A percentile compares a stretch with the other conserved stretches of the same genome.
phyloP scores from a whole-genome alignment of 2,888 invertebrate genomes.

The Mylabris sibirica region DNA sequence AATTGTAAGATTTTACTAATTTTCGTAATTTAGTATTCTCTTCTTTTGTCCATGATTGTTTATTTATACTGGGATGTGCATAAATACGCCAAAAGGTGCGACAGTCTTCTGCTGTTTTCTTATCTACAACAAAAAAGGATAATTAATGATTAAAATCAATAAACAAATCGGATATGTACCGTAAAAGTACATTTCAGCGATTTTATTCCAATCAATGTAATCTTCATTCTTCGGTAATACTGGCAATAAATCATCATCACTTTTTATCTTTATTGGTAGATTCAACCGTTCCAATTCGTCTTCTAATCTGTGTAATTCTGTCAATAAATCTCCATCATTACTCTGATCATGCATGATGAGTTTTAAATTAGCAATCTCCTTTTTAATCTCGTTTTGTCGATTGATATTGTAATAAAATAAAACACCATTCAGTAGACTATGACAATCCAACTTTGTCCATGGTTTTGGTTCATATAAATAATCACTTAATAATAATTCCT shows the following conservation, averaged over 20 bases:
- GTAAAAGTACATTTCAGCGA: conserved; percentile 61
- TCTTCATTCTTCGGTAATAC: conserved; percentile 41
- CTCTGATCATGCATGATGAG: conserved; percentile 13
- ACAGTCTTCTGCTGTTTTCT: conserved; percentile 72
- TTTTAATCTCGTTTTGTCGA: conserved; percentile 36
- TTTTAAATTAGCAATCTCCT: conserved; percentile 26
- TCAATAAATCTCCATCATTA: conserved; percentile 64
- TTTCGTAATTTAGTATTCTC: conserved; percentile 63
- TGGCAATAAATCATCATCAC: conserved; percentile 40
- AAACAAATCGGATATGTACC: conserved; percentile 33
- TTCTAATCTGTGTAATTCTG: conserved; percentile 49
- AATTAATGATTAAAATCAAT: conserved; percentile 22
- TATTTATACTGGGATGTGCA: conserved; percentile 74
- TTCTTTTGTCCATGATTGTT: conserved; percentile 62
- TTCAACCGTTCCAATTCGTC: conserved; percentile 32
- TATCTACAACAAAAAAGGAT: conserved; percentile 56
- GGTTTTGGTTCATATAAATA: conserved; percentile 46
- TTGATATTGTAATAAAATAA: conserved; percentile 44
- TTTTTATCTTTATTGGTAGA: conserved; percentile 25
- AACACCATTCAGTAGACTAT: conserved; percentile 44
- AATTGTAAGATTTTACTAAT: conserved; percentile 56
- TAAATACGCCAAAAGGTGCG: conserved; percentile 75
- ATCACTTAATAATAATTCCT: conserved; percentile 45
- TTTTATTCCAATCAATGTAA: conserved; percentile 69
- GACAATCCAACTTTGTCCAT: conserved; percentile 53